Conservation (phyloP, 2,797 vertebrate species). For the Holocentrus rufus region DNA sequence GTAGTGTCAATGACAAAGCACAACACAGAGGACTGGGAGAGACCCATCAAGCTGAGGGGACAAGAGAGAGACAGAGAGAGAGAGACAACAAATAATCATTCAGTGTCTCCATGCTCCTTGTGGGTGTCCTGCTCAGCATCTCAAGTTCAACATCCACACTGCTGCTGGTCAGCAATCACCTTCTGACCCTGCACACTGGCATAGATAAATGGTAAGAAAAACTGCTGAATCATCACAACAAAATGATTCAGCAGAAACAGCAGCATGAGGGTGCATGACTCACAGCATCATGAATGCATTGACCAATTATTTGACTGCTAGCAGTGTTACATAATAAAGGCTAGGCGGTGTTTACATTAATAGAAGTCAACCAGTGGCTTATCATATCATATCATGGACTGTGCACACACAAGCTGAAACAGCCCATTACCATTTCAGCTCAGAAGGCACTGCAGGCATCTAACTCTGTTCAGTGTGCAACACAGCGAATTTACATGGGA, state of each 20-base stretch:
- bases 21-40: constrained; percentile 69
- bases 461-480: no score
- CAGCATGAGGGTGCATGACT: no score
- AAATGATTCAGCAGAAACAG: no score
- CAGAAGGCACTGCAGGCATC: no score
- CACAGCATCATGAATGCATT: no score
- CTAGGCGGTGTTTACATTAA: neutral
- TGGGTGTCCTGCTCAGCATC: neutral
- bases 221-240: no score
- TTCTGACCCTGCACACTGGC: neutral
- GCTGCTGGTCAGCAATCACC: neutral
- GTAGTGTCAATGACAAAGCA: constrained; percentile 82
- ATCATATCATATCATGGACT: no score
- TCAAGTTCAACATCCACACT: neutral
- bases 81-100: neutral
- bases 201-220: neutral
- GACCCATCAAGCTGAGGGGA: constrained; percentile 72
- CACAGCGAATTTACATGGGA: no score
- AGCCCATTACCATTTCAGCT: no score
- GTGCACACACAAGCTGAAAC: no score
- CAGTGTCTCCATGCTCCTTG: neutral
- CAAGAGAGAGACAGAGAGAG: neutral
- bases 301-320: no score
- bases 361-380: no score
- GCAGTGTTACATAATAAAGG: neutral